These are phyloP conservation scores for Apeira syringaria DNA, from an alignment of 2,888 invertebrate genomes.

Conservation along the genomic window DNA sequence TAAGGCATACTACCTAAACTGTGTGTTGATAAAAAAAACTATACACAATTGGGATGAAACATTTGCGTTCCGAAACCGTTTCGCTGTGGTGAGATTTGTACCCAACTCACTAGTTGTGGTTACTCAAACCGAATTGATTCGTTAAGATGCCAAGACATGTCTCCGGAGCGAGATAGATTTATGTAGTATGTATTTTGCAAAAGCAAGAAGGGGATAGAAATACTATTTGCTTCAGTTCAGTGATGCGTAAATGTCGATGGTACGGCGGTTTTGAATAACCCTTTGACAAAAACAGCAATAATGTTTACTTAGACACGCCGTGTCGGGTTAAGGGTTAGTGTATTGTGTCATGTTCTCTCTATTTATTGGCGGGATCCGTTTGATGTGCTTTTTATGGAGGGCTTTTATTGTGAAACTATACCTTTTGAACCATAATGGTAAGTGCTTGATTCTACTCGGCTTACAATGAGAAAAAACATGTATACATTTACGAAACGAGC, in stretches of 20 bases:
- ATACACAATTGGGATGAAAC: too few species aligned
- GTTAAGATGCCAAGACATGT: slow-evolving; percentile 49
- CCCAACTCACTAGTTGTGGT: slow-evolving; percentile 48
- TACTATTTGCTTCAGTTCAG: slow-evolving; percentile 38
- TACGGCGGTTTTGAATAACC: slow-evolving; percentile 38
- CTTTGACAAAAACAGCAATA: slow-evolving; percentile 45
- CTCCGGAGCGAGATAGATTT: slow-evolving; percentile 38
- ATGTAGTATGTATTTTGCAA: slow-evolving; percentile 22
- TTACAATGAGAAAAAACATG: slow-evolving; percentile 5
- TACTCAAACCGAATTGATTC: slow-evolving; percentile 51
- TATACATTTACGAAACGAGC: slow-evolving; percentile 1
- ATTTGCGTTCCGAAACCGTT: slow-evolving; percentile 40
- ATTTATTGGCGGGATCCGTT: slow-evolving; percentile 19
- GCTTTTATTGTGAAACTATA: slow-evolving; percentile 19
- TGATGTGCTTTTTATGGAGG: slow-evolving; percentile 19
- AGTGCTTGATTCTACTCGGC: slow-evolving; percentile 17
- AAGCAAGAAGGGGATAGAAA: slow-evolving; percentile 33
- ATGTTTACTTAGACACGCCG: slow-evolving; percentile 39
- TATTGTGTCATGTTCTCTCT: slow-evolving; percentile 19
- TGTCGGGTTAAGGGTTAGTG: slow-evolving; percentile 18
- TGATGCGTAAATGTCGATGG: slow-evolving; percentile 44
- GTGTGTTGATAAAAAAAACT: too few species aligned
- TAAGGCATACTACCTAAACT: too few species aligned
- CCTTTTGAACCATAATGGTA: slow-evolving; percentile 10
- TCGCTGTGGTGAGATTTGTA: slow-evolving; percentile 47